These are phyloP conservation scores for Elaphurus davidianus DNA, from an alignment of 2,113 vertebrate genomes.

Conservation along the genomic window DNA sequence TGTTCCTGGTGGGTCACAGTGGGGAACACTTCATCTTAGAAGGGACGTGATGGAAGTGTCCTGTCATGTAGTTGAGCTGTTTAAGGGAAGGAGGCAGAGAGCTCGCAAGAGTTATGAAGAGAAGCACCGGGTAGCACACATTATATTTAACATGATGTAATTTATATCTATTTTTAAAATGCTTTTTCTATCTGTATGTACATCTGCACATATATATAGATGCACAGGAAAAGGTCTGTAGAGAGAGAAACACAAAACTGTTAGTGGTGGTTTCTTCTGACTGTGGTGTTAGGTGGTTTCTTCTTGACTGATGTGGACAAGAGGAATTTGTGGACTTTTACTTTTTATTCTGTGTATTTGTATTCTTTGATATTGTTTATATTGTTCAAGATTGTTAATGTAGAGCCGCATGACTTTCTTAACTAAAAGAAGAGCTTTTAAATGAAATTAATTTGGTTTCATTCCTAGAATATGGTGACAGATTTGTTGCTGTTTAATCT, in stretches of 20 bases:
- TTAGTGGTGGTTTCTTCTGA: not conserved
- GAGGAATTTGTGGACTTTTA: not conserved
- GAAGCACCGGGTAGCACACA: not conserved
- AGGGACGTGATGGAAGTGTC: not conserved
- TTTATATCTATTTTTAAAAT: not conserved
- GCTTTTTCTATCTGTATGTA: not conserved
- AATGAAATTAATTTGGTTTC: not conserved
- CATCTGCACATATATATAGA: not conserved
- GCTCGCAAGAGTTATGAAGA: not conserved
- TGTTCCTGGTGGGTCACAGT: not conserved
- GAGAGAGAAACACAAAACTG: not conserved
- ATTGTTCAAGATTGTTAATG: not conserved
- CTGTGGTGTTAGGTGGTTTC: not conserved
- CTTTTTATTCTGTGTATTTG: not conserved
- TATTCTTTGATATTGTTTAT: not conserved
- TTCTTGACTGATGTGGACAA: not conserved
- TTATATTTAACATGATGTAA: not conserved
- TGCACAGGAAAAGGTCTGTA: not conserved
- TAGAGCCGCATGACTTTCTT: not conserved
- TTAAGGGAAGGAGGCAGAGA: not conserved
- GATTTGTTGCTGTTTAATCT: not conserved
- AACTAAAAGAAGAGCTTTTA: not conserved
- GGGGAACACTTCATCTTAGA: not conserved
- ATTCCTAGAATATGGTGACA: not conserved
- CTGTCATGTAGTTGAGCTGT: not conserved